Evolutionary conservation across 1,140 invertebrate species (phyloP).

Genomic region (Bombus sibiricus): DNA sequence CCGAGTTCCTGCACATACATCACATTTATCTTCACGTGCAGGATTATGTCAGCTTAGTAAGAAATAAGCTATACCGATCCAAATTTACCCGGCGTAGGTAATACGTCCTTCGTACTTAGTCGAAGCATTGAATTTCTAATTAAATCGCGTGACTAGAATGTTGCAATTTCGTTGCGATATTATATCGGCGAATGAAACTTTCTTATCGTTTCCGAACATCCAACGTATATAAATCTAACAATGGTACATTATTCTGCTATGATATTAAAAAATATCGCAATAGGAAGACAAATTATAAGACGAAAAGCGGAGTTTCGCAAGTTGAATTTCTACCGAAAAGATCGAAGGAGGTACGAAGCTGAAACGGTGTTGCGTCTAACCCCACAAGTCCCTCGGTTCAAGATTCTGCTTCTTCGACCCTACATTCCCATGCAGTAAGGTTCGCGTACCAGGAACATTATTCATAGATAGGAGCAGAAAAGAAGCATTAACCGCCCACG

Average conservation of each 20-base stretch:
- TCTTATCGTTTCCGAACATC: neutral
- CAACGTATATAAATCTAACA: neutral
- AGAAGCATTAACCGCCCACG: slow-evolving; percentile 37
- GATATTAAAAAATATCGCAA: too few relatives aligned
- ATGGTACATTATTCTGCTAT: neutral
- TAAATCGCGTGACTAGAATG: neutral
- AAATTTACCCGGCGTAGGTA: neutral
- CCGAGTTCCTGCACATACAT: neutral
- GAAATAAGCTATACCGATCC: neutral
- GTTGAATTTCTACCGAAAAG: neutral
- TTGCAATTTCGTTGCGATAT: neutral
- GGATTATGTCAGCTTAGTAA: neutral
- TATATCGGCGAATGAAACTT: neutral
- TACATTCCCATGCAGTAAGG: neutral
- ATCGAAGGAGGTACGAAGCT: neutral
- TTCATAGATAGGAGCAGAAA: slow-evolving; percentile 39
- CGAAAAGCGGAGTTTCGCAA: neutral
- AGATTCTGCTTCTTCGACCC: neutral
- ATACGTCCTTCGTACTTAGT: neutral
- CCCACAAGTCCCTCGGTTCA: neutral
- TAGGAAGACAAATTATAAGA: neutral
- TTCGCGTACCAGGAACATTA: slow-evolving; percentile 9
- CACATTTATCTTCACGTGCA: neutral
- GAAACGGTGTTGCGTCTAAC: neutral
- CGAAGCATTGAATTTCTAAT: neutral